Conservation (phyloP, 2,113 vertebrate species). For the Cnemophilus loriae region DNA sequence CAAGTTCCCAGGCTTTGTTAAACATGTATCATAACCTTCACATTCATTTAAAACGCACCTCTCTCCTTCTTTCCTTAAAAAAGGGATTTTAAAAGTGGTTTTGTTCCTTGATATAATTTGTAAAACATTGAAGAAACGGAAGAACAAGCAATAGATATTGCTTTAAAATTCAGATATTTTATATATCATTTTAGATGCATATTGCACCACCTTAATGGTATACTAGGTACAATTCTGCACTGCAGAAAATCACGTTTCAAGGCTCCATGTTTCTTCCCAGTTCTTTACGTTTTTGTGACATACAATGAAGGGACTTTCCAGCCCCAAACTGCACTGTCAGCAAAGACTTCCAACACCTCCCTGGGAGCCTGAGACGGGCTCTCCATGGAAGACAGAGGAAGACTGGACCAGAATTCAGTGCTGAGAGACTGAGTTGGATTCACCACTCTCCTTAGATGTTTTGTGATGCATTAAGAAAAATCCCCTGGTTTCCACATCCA, state of each 20-base stretch:
- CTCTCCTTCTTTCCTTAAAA: not conserved
- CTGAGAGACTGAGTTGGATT: not conserved
- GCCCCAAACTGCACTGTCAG: not conserved
- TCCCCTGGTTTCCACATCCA: not conserved
- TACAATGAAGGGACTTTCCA: not conserved
- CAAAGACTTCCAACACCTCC: not conserved
- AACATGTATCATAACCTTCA: not conserved
- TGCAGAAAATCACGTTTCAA: not conserved
- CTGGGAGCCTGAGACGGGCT: not conserved
- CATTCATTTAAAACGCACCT: not conserved
- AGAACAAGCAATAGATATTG: not conserved
- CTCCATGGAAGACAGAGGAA: not conserved
- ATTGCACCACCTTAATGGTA: not conserved
- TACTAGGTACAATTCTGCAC: not conserved
- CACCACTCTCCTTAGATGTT: not conserved
- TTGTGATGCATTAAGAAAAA: not conserved
- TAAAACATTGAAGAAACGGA: not conserved
- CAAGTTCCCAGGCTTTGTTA: conserved; percentile 43
- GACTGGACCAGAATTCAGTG: not conserved
- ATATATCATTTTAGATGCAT: not conserved
- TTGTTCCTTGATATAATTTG: not conserved
- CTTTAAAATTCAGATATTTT: not conserved
- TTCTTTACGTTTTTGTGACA: not conserved
- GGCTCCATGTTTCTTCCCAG: not conserved
- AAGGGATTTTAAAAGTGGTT: not conserved